phyloP scores from a whole-genome alignment of 2,113 vertebrate species.

The Sturnira hondurensis region DNA sequence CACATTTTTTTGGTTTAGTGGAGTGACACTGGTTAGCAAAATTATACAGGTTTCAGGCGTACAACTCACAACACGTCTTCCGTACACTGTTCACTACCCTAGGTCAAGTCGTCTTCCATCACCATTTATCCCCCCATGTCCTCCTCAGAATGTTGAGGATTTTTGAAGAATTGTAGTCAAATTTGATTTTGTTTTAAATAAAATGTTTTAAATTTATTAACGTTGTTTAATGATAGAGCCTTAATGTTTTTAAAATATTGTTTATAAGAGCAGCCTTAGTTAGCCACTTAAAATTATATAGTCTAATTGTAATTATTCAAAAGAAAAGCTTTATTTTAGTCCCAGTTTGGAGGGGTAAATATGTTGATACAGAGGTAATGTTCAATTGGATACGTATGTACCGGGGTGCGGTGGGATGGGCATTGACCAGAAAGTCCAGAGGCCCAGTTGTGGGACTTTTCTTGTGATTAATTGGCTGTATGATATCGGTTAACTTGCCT shows the following conservation, averaged over 20 bases:
- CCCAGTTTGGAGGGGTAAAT: background rate
- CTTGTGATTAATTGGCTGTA: background rate
- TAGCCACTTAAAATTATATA: background rate
- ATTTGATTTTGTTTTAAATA: constrained; percentile 29
- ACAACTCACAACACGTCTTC: too few species aligned
- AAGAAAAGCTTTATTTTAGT: background rate
- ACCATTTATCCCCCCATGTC: too few species aligned
- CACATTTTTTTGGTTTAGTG: too few species aligned
- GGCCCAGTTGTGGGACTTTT: background rate
- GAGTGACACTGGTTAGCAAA: too few species aligned
- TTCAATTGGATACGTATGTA: background rate
- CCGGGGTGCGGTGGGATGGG: too few species aligned
- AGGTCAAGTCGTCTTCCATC: too few species aligned
- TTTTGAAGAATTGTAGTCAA: constrained; percentile 5
- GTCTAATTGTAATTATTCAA: constrained; percentile 16
- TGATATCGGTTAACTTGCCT: background rate
- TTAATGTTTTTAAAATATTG: background rate
- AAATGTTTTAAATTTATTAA: constrained; percentile 21
- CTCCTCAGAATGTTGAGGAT: too few species aligned
- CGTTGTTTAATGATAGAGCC: background rate
- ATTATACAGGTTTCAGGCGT: too few species aligned
- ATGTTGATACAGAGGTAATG: background rate
- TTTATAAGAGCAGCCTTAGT: background rate
- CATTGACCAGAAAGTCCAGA: background rate
- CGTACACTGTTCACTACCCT: too few species aligned